phyloP scores from a whole-genome alignment of 2,113 vertebrate species.

The Acrocephalus kingi region DNA sequence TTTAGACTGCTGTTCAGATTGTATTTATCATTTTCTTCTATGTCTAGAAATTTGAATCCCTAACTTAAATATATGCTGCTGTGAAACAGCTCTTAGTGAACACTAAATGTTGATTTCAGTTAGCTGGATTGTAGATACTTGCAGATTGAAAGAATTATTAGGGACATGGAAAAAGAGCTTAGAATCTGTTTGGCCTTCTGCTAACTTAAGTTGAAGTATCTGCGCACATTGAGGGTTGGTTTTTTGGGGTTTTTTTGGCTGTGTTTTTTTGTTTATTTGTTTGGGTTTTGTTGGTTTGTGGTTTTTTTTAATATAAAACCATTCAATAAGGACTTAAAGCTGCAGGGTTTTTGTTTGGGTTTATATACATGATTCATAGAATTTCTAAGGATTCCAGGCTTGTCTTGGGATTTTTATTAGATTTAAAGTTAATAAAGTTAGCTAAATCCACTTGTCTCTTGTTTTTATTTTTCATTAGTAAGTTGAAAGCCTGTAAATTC shows the following conservation, averaged over 20 bases:
- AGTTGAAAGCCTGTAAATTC: conserved; percentile 75
- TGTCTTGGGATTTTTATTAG: conserved; percentile 93
- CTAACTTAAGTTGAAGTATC: conserved; percentile 85
- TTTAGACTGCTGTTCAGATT: conserved; percentile 89
- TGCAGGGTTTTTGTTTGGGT: conserved; percentile 67
- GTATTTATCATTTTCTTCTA: conserved; percentile 80
- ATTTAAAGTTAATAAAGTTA: conserved; percentile 98
- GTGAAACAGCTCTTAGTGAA: conserved; percentile 87
- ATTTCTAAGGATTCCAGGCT: conserved; percentile 84
- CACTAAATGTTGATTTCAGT: conserved; percentile 91
- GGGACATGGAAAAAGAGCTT: conserved; percentile 70
- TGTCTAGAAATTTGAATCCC: conserved; percentile 77
- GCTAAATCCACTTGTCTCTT: conserved; percentile 88
- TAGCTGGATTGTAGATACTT: conserved; percentile 95
- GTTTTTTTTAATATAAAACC: conserved; percentile 64
- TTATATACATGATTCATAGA: conserved; percentile 87
- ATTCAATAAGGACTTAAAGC: conserved; percentile 86
- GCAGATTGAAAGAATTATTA: conserved; percentile 84
- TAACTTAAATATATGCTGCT: conserved; percentile 82
- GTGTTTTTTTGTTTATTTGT: background rate
- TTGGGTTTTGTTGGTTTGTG: background rate
- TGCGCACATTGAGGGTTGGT: conserved; percentile 73
- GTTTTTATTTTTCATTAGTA: conserved; percentile 75
- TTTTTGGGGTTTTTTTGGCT: background rate
- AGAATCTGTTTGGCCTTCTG: conserved; percentile 76